Conservation (phyloP, 2,797 vertebrate species). For the Hirundo rustica region DNA sequence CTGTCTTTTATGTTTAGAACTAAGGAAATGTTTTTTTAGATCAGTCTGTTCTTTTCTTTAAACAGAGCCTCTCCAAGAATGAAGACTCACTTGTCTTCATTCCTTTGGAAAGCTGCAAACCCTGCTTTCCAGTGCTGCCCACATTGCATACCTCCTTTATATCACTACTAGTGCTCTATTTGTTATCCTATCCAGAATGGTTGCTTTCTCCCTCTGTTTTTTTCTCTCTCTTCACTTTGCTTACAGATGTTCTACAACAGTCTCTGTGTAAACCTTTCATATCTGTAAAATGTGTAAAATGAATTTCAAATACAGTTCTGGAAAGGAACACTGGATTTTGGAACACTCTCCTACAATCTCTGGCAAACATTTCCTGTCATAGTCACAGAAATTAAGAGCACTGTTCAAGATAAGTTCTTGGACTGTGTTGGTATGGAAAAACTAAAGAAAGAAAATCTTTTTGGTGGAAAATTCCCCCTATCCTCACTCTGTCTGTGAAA, state of each 20-base stretch:
- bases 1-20: background rate
- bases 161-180: background rate
- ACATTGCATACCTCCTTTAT: background rate
- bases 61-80: rapidly evolving
- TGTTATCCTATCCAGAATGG: background rate
- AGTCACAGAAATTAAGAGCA: background rate
- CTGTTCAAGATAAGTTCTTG: background rate
- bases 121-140: background rate
- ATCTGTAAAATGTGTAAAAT: background rate
- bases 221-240: background rate
- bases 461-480: background rate
- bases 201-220: background rate
- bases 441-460: background rate
- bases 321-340: background rate
- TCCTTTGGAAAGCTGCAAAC: background rate
- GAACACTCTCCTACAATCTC: background rate
- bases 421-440: background rate
- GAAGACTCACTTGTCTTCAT: background rate
- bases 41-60: background rate
- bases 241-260: background rate
- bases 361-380: background rate
- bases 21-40: background rate
- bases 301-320: background rate
- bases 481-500: background rate
- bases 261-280: background rate